Evolutionary conservation across 2,797 vertebrate genomes (phyloP).

Genomic region (Leuciscus waleckii): DNA sequence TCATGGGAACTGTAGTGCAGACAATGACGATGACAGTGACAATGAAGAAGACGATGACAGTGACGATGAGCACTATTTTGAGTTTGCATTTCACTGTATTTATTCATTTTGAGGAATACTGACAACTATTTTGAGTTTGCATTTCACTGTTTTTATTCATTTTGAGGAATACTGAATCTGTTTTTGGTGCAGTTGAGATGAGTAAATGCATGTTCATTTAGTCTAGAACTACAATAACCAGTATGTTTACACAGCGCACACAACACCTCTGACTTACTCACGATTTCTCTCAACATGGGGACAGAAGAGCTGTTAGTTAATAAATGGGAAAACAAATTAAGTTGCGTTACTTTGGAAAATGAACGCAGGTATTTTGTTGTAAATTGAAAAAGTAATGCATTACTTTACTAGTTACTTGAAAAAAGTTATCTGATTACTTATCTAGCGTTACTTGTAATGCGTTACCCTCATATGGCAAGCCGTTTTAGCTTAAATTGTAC

Average conservation of each 20-base stretch:
- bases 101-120: neutral
- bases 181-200: neutral
- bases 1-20: too few species aligned
- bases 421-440: too few species aligned
- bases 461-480: too few species aligned
- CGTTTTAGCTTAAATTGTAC: too few species aligned
- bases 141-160: neutral
- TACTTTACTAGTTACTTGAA: too few species aligned
- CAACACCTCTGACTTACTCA: neutral
- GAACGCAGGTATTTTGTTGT: too few species aligned
- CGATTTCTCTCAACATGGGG: neutral
- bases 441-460: neutral
- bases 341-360: neutral
- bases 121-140: neutral
- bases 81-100: neutral
- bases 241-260: neutral
- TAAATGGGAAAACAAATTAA: neutral
- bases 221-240: neutral
- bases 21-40: too few species aligned
- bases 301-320: neutral
- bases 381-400: too few species aligned
- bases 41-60: too few species aligned
- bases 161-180: neutral
- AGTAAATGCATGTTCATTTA: neutral
- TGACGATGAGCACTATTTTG: too few species aligned